These are phyloP conservation scores for Platycheirus rosarum DNA, from an alignment of 2,888 invertebrate genomes.

Conservation along the genomic window DNA sequence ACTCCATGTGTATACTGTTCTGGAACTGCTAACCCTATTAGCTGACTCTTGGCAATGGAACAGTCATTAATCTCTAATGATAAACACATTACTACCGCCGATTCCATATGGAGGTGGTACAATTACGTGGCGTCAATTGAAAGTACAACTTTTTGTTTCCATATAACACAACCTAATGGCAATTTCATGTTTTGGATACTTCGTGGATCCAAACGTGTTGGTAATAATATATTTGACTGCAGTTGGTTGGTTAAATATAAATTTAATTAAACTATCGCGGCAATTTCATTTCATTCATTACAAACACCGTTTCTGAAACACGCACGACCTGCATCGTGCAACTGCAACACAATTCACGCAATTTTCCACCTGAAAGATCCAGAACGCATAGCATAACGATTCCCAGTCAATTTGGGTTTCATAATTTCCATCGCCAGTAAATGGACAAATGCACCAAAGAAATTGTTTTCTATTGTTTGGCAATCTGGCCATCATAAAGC, in stretches of 20 bases:
- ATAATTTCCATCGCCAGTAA: slow-evolving; percentile 25
- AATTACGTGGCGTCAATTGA: too few relatives aligned
- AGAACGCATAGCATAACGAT: slow-evolving; percentile 13
- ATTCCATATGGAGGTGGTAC: too few relatives aligned
- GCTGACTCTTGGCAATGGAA: too few relatives aligned
- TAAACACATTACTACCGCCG: too few relatives aligned
- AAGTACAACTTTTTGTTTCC: neutral
- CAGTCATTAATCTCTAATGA: too few relatives aligned
- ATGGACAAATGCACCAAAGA: slow-evolving; percentile 26
- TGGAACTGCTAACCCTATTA: too few relatives aligned
- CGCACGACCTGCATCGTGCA: neutral
- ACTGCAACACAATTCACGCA: slow-evolving; percentile 7
- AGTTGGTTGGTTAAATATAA: neutral
- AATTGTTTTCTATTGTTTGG: slow-evolving; percentile 31
- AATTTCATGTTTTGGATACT: neutral
- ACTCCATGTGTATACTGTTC: too few relatives aligned
- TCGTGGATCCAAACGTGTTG: neutral
- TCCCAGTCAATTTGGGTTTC: slow-evolving; percentile 45
- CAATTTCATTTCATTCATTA: too few relatives aligned
- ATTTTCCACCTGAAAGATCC: slow-evolving; percentile 39
- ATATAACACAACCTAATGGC: neutral
- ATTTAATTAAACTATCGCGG: neutral
- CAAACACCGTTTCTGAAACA: too few relatives aligned
- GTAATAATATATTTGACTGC: neutral
- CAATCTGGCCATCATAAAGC: slow-evolving; percentile 13